Conservation (phyloP, 2,113 vertebrate species). For the Rattus rattus region DNA sequence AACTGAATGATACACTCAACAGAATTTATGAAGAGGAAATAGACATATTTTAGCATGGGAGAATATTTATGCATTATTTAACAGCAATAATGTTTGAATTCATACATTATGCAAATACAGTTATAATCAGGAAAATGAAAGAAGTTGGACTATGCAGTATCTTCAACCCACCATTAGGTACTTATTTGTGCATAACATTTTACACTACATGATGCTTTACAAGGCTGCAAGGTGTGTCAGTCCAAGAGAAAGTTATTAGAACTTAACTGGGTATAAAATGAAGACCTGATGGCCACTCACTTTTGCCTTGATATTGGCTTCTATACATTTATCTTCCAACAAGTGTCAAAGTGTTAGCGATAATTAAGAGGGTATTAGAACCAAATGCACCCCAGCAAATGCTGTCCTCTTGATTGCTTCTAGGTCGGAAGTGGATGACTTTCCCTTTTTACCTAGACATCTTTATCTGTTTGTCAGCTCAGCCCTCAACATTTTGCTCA, state of each 20-base stretch:
- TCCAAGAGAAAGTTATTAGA: conserved; percentile 82
- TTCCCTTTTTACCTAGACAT: not conserved
- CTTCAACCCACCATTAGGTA: conserved; percentile 87
- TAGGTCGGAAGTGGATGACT: not conserved
- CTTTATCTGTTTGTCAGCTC: not conserved
- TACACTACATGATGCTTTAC: conserved; percentile 69
- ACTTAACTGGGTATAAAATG: conserved; percentile 83
- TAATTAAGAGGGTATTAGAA: conserved; percentile 66
- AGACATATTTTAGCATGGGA: conserved; percentile 88
- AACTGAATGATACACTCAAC: conserved; percentile 85
- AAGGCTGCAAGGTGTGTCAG: conserved; percentile 70
- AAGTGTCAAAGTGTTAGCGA: conserved; percentile 78
- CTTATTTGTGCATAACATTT: conserved; percentile 87
- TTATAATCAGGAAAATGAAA: conserved; percentile 89
- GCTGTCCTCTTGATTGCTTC: not conserved
- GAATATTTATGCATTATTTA: conserved; percentile 92
- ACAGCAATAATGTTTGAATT: conserved; percentile 91
- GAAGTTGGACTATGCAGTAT: conserved; percentile 85
- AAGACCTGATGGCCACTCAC: conserved; percentile 82
- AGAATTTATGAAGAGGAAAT: conserved; percentile 88
- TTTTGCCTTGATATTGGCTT: conserved; percentile 81
- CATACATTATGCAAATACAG: conserved; percentile 91
- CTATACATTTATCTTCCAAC: conserved; percentile 85
- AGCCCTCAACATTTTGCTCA: not conserved
- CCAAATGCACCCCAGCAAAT: not conserved